Base-by-base conservation (phyloP, 2,113 vertebrate genomes). In the Gobiocypris rarus region DNA sequence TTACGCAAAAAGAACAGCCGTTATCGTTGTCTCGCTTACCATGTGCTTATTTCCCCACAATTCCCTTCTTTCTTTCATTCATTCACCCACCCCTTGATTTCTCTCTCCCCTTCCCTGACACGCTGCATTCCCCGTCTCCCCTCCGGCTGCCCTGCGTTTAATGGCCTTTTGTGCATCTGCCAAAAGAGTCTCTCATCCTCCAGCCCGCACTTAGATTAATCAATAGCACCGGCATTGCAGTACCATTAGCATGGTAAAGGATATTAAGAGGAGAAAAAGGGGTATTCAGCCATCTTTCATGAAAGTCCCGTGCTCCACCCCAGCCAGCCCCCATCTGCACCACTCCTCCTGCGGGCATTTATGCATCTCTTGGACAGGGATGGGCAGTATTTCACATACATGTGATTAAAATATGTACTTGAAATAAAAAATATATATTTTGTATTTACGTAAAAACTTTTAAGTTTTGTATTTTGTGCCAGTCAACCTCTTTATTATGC, bases 111-210 rank as follows among this genome's bases (percentile, higher is more conserved):
- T 85, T 76, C 58, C 75, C 86, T 86, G 77, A 81, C 63, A 84
- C 85, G 59, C 76, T 75, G 58, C 85, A 76, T 45, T 76, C 86
- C 83, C 75, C 75, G 78, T 59, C 59, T 83, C 74, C 34, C 74
- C 54, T 54, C 75, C 70, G 38, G 22, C 70, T 67, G 65, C 82
- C 41, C 67, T n/a, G 61, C 85, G 71, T 89, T 88, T 93, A 90
- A 92, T 90, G 89, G 88, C 85, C 85, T 90, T 88, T 90, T 90
- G 89, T 90, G 83, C 87, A 86, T 91, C 91, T 92, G 91, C 92
- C 92, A 94, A 83, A 91, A 93, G 91, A 93, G 89, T 80, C 89
- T 94, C 88, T 91, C 89, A 89, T 91, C 88, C 86, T 88, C 84
- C 76, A 34, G 83, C 83, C 81, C 89, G 87, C 90, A 93, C 92